A percentile compares a stretch with the other conserved stretches of the same genome.
Conservation (phyloP, 1,140 invertebrate genomes). For the Maconellicoccus hirsutus region DNA sequence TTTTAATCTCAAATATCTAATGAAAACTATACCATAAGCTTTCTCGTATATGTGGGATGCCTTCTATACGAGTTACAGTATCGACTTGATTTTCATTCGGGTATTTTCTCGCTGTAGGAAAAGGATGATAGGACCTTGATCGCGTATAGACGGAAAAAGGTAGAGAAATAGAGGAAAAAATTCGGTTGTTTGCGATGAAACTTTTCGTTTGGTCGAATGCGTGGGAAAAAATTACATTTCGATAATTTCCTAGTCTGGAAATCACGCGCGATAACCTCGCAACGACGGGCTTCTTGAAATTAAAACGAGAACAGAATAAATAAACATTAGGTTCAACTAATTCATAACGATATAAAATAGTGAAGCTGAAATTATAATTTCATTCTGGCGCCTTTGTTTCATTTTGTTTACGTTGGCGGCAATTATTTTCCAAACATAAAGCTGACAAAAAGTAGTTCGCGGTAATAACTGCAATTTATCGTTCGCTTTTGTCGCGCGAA, state of each 20-base stretch:
- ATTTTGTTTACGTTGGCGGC: slow-evolving; percentile 18
- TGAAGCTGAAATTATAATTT: slow-evolving; percentile 16
- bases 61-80: too few species aligned
- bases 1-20: too few species aligned
- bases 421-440: slow-evolving; percentile 22
- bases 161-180: too few species aligned
- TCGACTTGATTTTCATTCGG: too few species aligned
- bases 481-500: slow-evolving; percentile 15
- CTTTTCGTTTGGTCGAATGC: too few species aligned
- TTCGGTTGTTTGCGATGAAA: too few species aligned
- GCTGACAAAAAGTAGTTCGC: slow-evolving; percentile 5
- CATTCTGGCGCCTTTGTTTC: slow-evolving; percentile 19
- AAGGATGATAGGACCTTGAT: too few species aligned
- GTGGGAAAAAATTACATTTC: neutral
- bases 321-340: slow-evolving; percentile 17
- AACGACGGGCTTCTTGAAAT: slow-evolving; percentile 1
- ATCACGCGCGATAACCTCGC: slow-evolving; percentile 7
- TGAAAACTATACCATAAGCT: too few species aligned
- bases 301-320: slow-evolving; percentile 20
- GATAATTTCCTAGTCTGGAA: neutral
- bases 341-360: slow-evolving; percentile 17
- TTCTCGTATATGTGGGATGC: too few species aligned
- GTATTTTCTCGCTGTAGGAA: too few species aligned
- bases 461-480: slow-evolving; percentile 21
- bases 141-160: too few species aligned